Base-by-base conservation (phyloP, 2,888 invertebrate genomes). In the Cantharis nigra region DNA sequence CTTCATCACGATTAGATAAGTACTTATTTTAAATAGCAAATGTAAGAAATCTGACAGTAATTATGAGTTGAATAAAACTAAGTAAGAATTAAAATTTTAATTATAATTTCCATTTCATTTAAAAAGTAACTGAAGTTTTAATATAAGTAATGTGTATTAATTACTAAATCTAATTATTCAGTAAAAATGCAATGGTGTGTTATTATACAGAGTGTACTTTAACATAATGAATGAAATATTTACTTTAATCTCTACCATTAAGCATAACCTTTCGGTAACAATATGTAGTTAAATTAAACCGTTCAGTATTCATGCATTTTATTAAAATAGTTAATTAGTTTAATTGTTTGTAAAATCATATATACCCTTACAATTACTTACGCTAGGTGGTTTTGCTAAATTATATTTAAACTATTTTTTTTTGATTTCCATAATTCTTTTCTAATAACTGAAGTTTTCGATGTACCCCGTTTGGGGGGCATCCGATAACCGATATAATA, bases 191-290 rank as follows among this genome's bases (percentile, higher is more conserved):
- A 33, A 78, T 72, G 74, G 74, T 76, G 71, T 78, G 69, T 78
- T 78, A 78, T 78, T 78, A 78, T 67, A 70, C 72, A 69, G 74
- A 73, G 76, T 74, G 76, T 72, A 76, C 74, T 78, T 78, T 78
- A 74, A 76, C 74, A 71, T 78, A 78, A 78, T 78, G 78, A 78
- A 72, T 33, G 72, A 76, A 76, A 74, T 78, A 78, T 76, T 76
- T 78, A 78, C 76, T 78, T 78, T 76, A 63, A 74, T 71, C 69
- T 71, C 77, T 65, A 28, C 73, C 63, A 67, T 76, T 72, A 67
- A 76, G 67, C 67, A 70, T 73, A 74, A 72, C 76, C 28, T 78
- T 73, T 71, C 20, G 33, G 33, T 33, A 33, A 33, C 33, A 33
- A 33, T 33, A 33, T 33, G 33, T 33, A 13, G 33, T 33, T 33